These are phyloP conservation scores for Didymodactylos carnosus DNA, from an alignment of 2,888 invertebrate genomes.

Conservation along the genomic window DNA sequence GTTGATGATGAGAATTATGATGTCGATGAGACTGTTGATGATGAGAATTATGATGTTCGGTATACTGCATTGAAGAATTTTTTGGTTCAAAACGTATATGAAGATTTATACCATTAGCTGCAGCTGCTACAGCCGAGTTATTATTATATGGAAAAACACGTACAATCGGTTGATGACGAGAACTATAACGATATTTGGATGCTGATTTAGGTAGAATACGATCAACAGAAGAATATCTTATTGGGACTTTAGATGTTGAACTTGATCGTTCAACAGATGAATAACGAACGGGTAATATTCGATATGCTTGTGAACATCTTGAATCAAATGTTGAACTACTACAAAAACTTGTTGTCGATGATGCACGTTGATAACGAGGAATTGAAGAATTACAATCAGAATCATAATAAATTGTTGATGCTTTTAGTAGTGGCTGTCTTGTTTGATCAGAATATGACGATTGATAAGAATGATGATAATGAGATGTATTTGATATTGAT, in stretches of 20 bases:
- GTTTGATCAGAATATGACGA: no score
- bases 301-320: not conserved
- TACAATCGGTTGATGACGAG: no score
- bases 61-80: no score
- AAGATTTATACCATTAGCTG: not conserved
- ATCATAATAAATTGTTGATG: not conserved
- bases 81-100: not conserved
- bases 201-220: not conserved
- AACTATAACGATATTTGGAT: no score
- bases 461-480: not conserved
- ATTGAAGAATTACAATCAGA: not conserved
- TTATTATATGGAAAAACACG: no score
- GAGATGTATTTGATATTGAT: not conserved
- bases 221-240: not conserved
- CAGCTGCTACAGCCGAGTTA: not conserved
- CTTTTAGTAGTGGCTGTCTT: no score
- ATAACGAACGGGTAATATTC: not conserved
- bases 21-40: not conserved
- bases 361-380: not conserved
- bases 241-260: no score
- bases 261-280: no score
- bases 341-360: not conserved
- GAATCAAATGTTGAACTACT: not conserved
- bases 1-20: not conserved
- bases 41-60: not conserved